phyloP scores from a whole-genome alignment of 2,113 vertebrate genomes.

The Melanerpes aurifrons region DNA sequence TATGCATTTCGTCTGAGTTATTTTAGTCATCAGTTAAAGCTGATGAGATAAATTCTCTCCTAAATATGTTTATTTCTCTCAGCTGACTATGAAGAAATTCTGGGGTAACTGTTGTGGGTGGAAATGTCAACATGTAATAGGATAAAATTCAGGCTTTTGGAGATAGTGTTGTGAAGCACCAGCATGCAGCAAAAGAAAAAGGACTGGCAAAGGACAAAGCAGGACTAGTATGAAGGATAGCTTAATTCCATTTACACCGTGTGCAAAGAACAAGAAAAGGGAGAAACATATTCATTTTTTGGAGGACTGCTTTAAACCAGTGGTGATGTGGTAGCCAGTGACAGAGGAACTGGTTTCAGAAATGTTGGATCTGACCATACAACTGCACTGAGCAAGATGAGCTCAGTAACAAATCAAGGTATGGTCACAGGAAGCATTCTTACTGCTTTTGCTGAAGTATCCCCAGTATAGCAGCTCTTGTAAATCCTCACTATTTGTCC shows the following conservation, averaged over 20 bases:
- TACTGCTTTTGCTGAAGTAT: not conserved
- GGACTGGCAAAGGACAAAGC: not conserved
- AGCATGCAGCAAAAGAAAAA: not conserved
- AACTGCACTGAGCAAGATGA: accelerated
- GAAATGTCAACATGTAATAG: not conserved
- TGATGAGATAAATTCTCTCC: constrained; percentile 38
- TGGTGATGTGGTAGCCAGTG: not conserved
- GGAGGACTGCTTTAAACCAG: not conserved
- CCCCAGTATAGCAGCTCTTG: not conserved
- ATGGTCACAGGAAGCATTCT: not conserved
- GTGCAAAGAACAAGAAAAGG: not conserved
- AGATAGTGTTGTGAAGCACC: not conserved
- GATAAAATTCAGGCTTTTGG: not conserved
- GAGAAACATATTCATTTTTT: not conserved
- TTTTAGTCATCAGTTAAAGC: constrained; percentile 35
- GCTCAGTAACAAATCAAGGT: not conserved
- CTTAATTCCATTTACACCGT: not conserved
- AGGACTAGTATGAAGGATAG: not conserved
- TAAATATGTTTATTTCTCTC: constrained; percentile 45
- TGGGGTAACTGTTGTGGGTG: not conserved
- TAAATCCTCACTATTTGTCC: not conserved
- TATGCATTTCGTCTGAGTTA: constrained; percentile 54
- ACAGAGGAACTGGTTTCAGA: not conserved
- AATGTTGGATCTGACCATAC: not conserved
- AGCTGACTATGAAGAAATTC: not conserved